Base-by-base conservation (phyloP, 2,888 invertebrate species). In the Malthinus seriepunctatus region DNA sequence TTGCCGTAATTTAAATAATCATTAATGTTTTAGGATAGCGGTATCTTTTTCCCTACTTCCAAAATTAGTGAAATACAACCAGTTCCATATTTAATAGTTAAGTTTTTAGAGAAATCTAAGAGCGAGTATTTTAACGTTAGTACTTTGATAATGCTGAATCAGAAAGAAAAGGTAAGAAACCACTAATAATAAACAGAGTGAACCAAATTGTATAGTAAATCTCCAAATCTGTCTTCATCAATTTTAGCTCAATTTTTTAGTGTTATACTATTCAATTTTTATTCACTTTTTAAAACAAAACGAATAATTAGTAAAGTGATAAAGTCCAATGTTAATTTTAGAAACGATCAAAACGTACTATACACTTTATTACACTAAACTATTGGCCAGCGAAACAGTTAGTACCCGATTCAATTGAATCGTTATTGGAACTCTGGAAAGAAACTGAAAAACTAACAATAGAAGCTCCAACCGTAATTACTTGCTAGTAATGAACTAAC, bases 401-500 rank as follows among this genome's bases (percentile, higher is more conserved):
- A 51, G 39, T 67, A 47, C 69, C 73, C 8, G 69, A 70, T 6
- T 33, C 64, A n/a, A 63, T 64, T 9, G 64, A 61, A 10, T 61
- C 66, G 6, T 62, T 77, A 37, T 68, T 76, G 6, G 60, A 67
- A 3, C 47, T 76, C 9, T 73, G 73, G 72, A 69, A 71, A 55
- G 64, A 68, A 14, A 62, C 71, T 8, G 68, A 74, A 45, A 68
- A 62, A 45, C 63, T 71, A 2, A 62, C 71, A 1, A 68, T 69
- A 23, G 62, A 69, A 2, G 65, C 65, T 32, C 72, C 73, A 1
- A 67, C 71, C 8, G 69, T 75, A 0, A 67, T 73, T 3, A 66
- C 74, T 12, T 77, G 76, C 70, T 69, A 73, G 77, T 77, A 67
- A 68, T 70, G 63, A 45, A 39, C 12, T 35, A 15, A 42, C 11